Percentiles rank a stretch among this genome's conserved stretches.
Evolutionary conservation across 1,140 invertebrate genomes (phyloP).

Genomic region (Drosophila repletoides): DNA sequence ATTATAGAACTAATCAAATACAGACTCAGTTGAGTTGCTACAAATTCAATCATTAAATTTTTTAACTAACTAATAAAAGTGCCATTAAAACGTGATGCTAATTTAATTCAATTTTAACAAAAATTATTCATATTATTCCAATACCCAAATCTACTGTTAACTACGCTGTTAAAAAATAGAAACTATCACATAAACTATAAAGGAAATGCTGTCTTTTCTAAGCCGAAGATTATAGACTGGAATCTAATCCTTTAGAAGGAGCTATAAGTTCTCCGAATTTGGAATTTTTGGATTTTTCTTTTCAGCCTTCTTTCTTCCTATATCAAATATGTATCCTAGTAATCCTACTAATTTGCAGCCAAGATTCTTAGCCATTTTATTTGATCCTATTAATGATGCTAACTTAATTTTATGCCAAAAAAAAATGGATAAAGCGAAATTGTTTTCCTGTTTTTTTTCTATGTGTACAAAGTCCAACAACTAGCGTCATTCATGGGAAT

Average conservation of each 20-base stretch:
- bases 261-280: no score
- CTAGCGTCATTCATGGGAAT: constrained; percentile 23
- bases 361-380: no score
- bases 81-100: constrained; percentile 6
- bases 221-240: no score
- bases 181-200: no score
- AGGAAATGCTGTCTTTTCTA: not conserved
- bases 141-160: constrained; percentile 5
- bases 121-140: constrained; percentile 6
- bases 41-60: not conserved
- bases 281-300: no score
- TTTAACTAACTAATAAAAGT: not conserved
- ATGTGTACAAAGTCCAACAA: constrained; percentile 9
- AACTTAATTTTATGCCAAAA: no score
- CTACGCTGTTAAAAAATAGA: not conserved
- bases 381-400: no score
- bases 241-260: no score
- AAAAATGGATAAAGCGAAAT: no score
- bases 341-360: no score
- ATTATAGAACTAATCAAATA: not conserved
- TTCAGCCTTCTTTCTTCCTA: no score
- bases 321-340: no score
- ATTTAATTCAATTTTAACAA: not conserved
- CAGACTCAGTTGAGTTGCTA: not conserved
- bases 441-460: not conserved